A percentile compares a stretch with the other conserved stretches of the same genome.
phyloP scores from a whole-genome alignment of 2,113 vertebrate genomes.

The Zingel zingel region DNA sequence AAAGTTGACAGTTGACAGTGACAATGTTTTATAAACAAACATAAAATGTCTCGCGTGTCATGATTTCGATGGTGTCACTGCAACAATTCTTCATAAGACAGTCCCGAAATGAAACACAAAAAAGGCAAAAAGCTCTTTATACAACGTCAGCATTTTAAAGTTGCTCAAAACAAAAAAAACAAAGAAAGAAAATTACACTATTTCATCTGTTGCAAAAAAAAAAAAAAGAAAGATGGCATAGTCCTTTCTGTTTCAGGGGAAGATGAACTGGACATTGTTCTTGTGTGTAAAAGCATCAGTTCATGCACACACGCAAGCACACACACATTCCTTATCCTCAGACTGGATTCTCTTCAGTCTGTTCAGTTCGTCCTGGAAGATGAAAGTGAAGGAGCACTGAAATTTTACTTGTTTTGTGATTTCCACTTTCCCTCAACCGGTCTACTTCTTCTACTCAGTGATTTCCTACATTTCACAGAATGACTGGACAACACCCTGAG shows the following conservation, averaged over 20 bases:
- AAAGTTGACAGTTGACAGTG: slow-evolving; percentile 78
- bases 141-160: slow-evolving; percentile 71
- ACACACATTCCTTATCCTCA: slow-evolving; percentile 55
- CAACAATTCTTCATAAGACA: slow-evolving; percentile 68
- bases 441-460: slow-evolving; percentile 52
- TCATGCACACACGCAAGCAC: slow-evolving; percentile 70
- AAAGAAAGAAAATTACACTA: slow-evolving; percentile 50
- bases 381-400: slow-evolving; percentile 43
- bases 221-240: slow-evolving; percentile 77
- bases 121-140: slow-evolving; percentile 80
- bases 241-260: slow-evolving; percentile 78
- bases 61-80: slow-evolving; percentile 71
- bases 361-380: slow-evolving; percentile 43
- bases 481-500: slow-evolving; percentile 64
- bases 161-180: slow-evolving; percentile 40
- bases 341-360: slow-evolving; percentile 51
- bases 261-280: slow-evolving; percentile 81
- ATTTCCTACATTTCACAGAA: slow-evolving; percentile 74
- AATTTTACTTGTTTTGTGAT: slow-evolving; percentile 27
- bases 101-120: slow-evolving; percentile 69
- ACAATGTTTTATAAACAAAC: slow-evolving; percentile 73
- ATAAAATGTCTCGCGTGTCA: slow-evolving; percentile 63
- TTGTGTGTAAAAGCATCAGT: slow-evolving; percentile 79
- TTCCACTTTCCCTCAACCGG: slow-evolving; percentile 24
- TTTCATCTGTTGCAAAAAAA: slow-evolving; percentile 68